Base-by-base conservation (phyloP, 1,140 invertebrate species). In the Drosophila teissieri region DNA sequence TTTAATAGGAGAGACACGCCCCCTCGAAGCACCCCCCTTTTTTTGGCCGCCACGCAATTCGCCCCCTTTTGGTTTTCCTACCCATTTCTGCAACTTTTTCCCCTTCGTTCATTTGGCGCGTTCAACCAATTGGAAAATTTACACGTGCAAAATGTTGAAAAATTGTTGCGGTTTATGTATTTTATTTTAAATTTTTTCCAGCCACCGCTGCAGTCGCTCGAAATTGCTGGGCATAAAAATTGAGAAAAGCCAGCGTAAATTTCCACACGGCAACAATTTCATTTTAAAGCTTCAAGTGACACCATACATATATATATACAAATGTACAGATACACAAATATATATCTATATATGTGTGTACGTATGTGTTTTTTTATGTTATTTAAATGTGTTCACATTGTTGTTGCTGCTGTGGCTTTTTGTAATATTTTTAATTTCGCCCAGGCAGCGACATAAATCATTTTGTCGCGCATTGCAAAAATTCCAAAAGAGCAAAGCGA, bases 121-220 rank as follows among this genome's bases (percentile, higher is more conserved):
- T 54, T 83, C 86, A 90, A 83, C 86, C 88, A 90, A 90, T 90
- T 90, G 88, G 88, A 90, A 90, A 90, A 90, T 90, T 90, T 90
- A 90, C 88, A 90, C 88, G 88, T 90, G 88, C 82, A 86, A 90
- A 90, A 91, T 90, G 86, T 90, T 86, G 88, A 90, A 90, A 90
- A 90, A 90, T 90, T 90, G 88, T 90, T 90, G 88, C 88, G 88
- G 88, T 90, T 90, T 90, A 83, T 77, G 62, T 80, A 80, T 61
- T 49, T 81, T 69, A 61, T 73, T 61, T 76, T 76, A 57, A 67
- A 53, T 62, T 72, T 72, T 56, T 79, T 53, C n/a, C 42, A 8
- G 8, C 17, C 17, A 3, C 42, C 34, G 27, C 48, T 37, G 64
- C 49, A 55, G 70, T 83, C 49, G 70, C 61, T 45, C 49, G 65